phyloP scores from a whole-genome alignment of 2,797 vertebrate species.

The Anisognathus igniventris region DNA sequence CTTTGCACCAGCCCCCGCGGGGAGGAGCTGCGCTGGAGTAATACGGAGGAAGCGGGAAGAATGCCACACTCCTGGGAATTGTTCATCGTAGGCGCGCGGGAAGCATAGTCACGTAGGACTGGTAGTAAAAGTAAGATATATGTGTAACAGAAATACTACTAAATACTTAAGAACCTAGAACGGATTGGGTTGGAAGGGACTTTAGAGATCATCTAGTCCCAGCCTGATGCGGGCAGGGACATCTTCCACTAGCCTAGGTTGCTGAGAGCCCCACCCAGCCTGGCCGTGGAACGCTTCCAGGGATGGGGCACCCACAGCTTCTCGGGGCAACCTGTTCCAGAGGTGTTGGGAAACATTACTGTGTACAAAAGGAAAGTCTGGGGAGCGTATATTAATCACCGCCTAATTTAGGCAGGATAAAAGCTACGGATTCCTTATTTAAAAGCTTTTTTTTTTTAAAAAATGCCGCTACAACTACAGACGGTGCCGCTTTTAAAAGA shows the following conservation, averaged over 20 bases:
- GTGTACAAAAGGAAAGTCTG: background rate
- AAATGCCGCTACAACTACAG: background rate
- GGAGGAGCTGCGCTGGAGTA: background rate
- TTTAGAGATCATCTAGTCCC: background rate
- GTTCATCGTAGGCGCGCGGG: background rate
- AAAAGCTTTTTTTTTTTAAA: too few species aligned
- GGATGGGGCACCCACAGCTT: background rate
- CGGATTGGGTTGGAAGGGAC: background rate
- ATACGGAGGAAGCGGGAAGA: too few species aligned
- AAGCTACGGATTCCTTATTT: background rate
- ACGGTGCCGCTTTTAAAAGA: background rate
- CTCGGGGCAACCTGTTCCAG: background rate
- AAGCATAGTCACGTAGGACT: background rate
- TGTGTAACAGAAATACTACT: background rate
- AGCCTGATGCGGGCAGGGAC: background rate
- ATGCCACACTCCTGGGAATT: fast-evolving
- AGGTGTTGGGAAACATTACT: background rate
- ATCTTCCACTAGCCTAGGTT: background rate
- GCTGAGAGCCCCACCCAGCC: background rate
- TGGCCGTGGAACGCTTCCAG: background rate
- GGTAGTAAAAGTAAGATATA: background rate
- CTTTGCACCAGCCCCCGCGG: fast-evolving
- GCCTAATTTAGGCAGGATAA: background rate
- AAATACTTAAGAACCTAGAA: background rate
- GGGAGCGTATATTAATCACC: fast-evolving